A percentile compares a stretch with the other conserved stretches of the same genome.
phyloP scores from a whole-genome alignment of 2,113 vertebrate species.

The Sula dactylatra region DNA sequence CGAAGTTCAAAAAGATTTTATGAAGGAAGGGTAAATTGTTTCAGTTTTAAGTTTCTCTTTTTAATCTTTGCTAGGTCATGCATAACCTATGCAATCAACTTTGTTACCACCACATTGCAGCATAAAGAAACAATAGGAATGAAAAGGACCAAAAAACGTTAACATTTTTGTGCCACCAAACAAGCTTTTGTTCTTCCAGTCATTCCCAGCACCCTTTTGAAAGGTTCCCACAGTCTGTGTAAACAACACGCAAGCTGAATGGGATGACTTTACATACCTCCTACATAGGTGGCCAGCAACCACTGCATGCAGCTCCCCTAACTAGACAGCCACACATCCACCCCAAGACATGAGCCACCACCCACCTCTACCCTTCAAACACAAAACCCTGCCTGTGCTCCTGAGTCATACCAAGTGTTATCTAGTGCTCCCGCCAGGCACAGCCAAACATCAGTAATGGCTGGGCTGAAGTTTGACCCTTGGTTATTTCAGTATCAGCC shows the following conservation, averaged over 20 bases:
- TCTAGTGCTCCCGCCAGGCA: neutral
- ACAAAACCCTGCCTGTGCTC: neutral
- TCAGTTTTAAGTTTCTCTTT: neutral
- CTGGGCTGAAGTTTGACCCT: neutral
- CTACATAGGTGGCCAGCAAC: constrained; percentile 8
- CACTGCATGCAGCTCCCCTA: neutral
- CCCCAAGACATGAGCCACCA: neutral
- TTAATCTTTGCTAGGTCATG: neutral
- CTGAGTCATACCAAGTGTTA: neutral
- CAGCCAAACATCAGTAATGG: neutral
- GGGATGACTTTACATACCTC: constrained; percentile 10
- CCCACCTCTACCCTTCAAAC: neutral
- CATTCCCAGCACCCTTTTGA: constrained; percentile 37
- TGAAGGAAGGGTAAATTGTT: neutral
- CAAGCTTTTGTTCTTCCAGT: constrained; percentile 53
- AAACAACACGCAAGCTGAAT: constrained; percentile 34
- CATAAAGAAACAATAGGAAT: constrained; percentile 41
- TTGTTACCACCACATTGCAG: neutral
- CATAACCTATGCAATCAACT: neutral
- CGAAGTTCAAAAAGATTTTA: neutral
- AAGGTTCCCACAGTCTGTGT: constrained; percentile 50
- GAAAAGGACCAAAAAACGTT: constrained; percentile 34
- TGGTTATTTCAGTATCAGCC: neutral
- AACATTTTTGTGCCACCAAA: constrained; percentile 55
- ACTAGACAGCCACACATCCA: neutral